These are phyloP conservation scores for Hippocampus barbouri DNA, from an alignment of 2,113 vertebrate species.

Conservation along the genomic window DNA sequence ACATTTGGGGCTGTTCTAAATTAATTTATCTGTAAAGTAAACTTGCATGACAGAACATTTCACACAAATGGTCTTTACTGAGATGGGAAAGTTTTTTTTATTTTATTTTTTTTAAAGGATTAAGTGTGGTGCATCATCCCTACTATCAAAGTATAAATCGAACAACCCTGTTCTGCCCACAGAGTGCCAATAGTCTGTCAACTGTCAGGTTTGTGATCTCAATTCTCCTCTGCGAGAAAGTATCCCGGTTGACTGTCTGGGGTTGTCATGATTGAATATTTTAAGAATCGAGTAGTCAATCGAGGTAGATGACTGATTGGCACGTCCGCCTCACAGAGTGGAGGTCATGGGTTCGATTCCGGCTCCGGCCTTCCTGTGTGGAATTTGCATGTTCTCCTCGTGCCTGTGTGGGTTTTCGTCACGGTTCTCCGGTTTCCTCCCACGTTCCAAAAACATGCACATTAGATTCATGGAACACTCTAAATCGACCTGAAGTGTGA, in stretches of 20 bases:
- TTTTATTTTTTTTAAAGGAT: not conserved
- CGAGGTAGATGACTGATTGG: too few species aligned
- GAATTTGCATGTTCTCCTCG: too few species aligned
- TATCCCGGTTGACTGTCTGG: not conserved
- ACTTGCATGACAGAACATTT: not conserved
- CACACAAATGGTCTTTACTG: not conserved
- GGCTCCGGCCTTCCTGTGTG: too few species aligned
- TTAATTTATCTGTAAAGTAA: not conserved
- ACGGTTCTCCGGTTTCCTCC: too few species aligned
- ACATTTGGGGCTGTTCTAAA: not conserved
- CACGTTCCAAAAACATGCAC: too few species aligned
- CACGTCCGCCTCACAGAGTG: too few species aligned
- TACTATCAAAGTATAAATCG: not conserved
- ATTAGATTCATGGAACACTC: too few species aligned
- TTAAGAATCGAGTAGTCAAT: too few species aligned
- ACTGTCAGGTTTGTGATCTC: slow-evolving; percentile 2
- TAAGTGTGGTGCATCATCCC: not conserved
- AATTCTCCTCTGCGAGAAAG: not conserved
- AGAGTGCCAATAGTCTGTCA: not conserved
- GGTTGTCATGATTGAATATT: too few species aligned
- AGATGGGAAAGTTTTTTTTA: not conserved
- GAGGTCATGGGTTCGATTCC: too few species aligned
- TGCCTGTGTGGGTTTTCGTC: too few species aligned
- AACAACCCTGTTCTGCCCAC: not conserved
- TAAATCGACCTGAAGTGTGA: too few species aligned